A percentile compares a stretch with the other conserved stretches of the same genome.
Conservation (phyloP, 2,888 invertebrate species). For the Patella depressa region DNA sequence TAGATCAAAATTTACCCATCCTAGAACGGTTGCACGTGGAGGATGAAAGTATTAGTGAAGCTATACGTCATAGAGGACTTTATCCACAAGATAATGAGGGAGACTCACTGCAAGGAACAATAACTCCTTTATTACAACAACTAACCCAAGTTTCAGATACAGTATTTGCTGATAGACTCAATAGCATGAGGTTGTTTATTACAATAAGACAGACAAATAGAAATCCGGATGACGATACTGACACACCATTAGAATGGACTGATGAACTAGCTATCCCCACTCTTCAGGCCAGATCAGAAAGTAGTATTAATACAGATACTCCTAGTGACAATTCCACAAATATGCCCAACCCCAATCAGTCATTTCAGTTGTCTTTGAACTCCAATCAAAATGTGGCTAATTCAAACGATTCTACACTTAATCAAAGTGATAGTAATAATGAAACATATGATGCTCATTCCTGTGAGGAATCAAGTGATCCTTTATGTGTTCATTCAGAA, state of each 20-base stretch:
- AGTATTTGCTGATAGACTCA: slow-evolving; percentile 5
- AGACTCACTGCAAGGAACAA: neutral
- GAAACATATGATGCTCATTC: neutral
- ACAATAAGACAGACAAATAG: neutral
- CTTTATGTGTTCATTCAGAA: neutral
- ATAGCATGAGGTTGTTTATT: slow-evolving; percentile 2
- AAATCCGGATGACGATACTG: neutral
- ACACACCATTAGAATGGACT: slow-evolving; percentile 5
- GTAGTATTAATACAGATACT: neutral
- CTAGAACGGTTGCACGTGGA: slow-evolving; percentile 4
- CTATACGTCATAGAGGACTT: slow-evolving; percentile 12
- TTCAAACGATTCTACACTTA: neutral
- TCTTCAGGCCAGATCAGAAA: neutral
- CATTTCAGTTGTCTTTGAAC: neutral
- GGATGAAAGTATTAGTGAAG: slow-evolving; percentile 19
- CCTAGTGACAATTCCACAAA: neutral
- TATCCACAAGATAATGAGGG: slow-evolving; percentile 12
- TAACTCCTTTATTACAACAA: slow-evolving; percentile 12
- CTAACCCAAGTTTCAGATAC: slow-evolving; percentile 12
- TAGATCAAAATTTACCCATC: slow-evolving; percentile 3
- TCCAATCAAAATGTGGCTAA: neutral
- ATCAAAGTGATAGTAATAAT: neutral
- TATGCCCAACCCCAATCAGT: neutral
- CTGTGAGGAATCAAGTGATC: neutral
- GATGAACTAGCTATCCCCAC: neutral